Conservation (phyloP, 1,140 invertebrate genomes). For the Hydropsyche tenuis region DNA sequence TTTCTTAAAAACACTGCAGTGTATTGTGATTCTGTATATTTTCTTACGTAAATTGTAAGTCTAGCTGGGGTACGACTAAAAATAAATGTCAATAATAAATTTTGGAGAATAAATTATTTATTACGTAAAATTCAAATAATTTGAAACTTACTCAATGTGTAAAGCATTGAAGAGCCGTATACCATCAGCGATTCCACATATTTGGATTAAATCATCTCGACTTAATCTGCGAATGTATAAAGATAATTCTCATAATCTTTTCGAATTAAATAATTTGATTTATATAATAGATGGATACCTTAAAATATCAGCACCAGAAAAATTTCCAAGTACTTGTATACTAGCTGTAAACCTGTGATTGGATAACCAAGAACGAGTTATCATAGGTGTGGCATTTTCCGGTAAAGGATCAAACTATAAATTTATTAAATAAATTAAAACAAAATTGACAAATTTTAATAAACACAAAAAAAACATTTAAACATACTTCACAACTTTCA, state of each 20-base stretch:
- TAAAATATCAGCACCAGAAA: slow-evolving; percentile 87
- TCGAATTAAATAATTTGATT: not conserved
- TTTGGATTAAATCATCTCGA: slow-evolving; percentile 90
- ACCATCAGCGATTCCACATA: slow-evolving; percentile 89
- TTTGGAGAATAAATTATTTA: not conserved
- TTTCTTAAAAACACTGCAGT: slow-evolving; percentile 23
- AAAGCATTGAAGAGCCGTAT: slow-evolving; percentile 91
- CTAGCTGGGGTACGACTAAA: slow-evolving; percentile 17
- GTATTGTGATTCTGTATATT: not conserved
- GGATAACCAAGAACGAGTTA: slow-evolving; percentile 83
- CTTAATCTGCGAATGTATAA: slow-evolving; percentile 66
- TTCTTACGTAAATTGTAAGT: slow-evolving; percentile 9
- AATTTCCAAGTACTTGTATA: slow-evolving; percentile 79
- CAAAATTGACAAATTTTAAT: not conserved
- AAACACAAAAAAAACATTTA: not conserved
- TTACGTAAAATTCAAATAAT: not conserved
- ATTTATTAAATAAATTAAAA: not conserved
- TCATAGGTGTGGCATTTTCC: slow-evolving; percentile 69
- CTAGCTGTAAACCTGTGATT: slow-evolving; percentile 79
- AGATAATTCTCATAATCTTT: not conserved
- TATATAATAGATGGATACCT: slow-evolving; percentile 52
- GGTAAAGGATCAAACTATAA: slow-evolving; percentile 58
- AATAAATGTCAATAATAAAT: slow-evolving; percentile 13
- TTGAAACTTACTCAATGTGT: slow-evolving; percentile 71
- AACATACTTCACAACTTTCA: slow-evolving; percentile 36